phyloP scores from a whole-genome alignment of 2,888 invertebrate species.

The Leptothorax acervorum region DNA sequence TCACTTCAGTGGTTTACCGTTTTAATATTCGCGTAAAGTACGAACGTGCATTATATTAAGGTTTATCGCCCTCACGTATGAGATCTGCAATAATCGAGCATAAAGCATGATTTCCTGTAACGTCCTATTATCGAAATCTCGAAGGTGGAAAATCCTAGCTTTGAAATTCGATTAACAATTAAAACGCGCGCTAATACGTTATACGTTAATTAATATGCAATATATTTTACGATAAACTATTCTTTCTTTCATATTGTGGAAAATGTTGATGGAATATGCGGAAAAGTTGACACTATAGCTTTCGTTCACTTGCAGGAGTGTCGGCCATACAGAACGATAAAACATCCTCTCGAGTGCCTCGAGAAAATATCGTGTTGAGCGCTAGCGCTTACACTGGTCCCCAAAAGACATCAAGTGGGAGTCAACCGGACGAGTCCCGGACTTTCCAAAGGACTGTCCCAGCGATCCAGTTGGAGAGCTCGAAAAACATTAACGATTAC shows the following conservation, averaged over 20 bases:
- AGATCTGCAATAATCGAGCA: conserved; percentile 4
- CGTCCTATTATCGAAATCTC: not conserved
- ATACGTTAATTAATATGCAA: not conserved
- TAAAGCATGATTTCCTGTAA: not conserved
- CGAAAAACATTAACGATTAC: conserved; percentile 71
- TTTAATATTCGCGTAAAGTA: conserved; percentile 50
- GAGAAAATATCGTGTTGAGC: conserved; percentile 78
- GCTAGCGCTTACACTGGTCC: conserved; percentile 76
- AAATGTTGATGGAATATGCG: not conserved
- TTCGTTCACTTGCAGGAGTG: conserved; percentile 73
- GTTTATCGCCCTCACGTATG: conserved; percentile 37
- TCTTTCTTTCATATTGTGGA: not conserved
- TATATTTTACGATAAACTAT: no score
- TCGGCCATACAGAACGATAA: conserved; percentile 81
- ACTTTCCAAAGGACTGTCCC: conserved; percentile 76
- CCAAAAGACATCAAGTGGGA: conserved; percentile 74
- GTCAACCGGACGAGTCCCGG: conserved; percentile 62
- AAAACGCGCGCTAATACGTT: not conserved
- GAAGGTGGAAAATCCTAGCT: not conserved
- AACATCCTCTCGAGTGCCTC: conserved; percentile 76
- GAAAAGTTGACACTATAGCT: not conserved
- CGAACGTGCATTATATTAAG: conserved; percentile 25
- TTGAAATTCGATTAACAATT: not conserved
- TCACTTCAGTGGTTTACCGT: conserved; percentile 55
- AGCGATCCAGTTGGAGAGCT: conserved; percentile 76